These are phyloP conservation scores for Trichogramma pretiosum DNA, from an alignment of 1,140 invertebrate species.

Conservation along the genomic window DNA sequence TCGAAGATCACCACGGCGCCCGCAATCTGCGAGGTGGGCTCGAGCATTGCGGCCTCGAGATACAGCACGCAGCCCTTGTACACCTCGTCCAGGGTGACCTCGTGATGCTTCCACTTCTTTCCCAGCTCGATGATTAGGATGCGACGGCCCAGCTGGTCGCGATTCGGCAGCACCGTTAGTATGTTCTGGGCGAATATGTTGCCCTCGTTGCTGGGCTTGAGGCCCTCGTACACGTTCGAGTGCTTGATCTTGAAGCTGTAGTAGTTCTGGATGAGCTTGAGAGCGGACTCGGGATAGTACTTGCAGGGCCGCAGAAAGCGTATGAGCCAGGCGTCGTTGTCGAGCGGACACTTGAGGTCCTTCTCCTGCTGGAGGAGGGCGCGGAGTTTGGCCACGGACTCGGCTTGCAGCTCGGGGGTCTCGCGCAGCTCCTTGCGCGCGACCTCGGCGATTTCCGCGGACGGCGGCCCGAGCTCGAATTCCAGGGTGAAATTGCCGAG, in stretches of 20 bases:
- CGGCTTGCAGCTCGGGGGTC: constrained; percentile 54
- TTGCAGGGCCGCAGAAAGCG: constrained; percentile 70
- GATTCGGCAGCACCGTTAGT: constrained; percentile 62
- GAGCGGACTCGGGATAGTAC: constrained; percentile 70
- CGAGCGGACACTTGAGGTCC: constrained; percentile 57
- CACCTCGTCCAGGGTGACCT: constrained; percentile 68
- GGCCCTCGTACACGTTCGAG: constrained; percentile 56
- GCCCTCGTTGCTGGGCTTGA: constrained; percentile 60
- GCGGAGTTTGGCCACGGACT: constrained; percentile 54
- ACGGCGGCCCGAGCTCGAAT: constrained; percentile 58
- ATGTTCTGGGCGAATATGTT: constrained; percentile 73
- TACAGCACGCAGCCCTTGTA: constrained; percentile 74
- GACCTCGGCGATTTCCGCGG: constrained; percentile 56
- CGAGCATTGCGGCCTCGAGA: constrained; percentile 69
- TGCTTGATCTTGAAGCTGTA: constrained; percentile 73
- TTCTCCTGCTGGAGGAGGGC: constrained; percentile 61
- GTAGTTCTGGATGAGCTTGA: constrained; percentile 66
- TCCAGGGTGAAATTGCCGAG: constrained; percentile 58
- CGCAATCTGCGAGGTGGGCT: constrained; percentile 65
- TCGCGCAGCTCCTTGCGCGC: constrained; percentile 65
- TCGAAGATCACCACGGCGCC: constrained; percentile 74
- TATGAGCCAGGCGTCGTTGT: constrained; percentile 65
- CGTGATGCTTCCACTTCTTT: constrained; percentile 77
- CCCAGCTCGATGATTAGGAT: constrained; percentile 69
- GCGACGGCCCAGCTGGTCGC: constrained; percentile 64